Conservation (phyloP, 1,140 invertebrate genomes). For the Oryctes rhinoceros region DNA sequence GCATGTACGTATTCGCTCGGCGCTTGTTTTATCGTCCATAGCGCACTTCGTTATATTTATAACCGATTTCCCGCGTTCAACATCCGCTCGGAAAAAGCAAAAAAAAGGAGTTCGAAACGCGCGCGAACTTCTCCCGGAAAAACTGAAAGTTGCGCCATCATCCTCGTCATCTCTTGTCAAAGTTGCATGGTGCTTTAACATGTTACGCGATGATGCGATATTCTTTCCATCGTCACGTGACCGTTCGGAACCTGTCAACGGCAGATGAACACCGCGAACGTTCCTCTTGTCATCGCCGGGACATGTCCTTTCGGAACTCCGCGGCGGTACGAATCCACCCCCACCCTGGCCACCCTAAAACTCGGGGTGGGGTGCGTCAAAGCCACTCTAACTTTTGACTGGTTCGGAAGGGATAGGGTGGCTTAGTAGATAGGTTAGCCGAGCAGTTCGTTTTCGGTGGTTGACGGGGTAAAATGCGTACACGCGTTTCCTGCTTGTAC, state of each 20-base stretch:
- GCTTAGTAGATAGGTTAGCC: conserved; percentile 29
- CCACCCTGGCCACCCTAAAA: conserved; percentile 30
- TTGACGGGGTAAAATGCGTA: conserved; percentile 37
- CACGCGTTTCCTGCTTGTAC: neutral
- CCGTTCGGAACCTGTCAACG: conserved; percentile 53
- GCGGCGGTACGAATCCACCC: conserved; percentile 1
- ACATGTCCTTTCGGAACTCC: conserved; percentile 8
- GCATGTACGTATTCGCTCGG: neutral
- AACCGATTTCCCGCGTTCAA: neutral
- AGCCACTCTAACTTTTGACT: conserved; percentile 45
- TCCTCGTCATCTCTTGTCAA: neutral
- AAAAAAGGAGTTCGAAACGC: neutral
- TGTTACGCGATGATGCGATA: conserved; percentile 16
- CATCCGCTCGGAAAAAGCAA: neutral
- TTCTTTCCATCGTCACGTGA: conserved; percentile 47
- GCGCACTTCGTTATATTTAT: conserved; percentile 17
- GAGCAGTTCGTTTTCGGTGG: conserved; percentile 29
- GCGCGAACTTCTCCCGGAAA: neutral
- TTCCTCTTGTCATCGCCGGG: conserved; percentile 18
- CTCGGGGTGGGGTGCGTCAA: conserved; percentile 43
- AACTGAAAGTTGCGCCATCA: neutral
- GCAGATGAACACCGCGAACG: conserved; percentile 50
- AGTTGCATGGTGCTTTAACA: neutral
- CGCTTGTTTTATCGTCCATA: conserved; percentile 2
- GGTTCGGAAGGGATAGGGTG: conserved; percentile 41